These are phyloP conservation scores for Argyresthia goedartella DNA, from an alignment of 2,888 invertebrate genomes.

Conservation along the genomic window DNA sequence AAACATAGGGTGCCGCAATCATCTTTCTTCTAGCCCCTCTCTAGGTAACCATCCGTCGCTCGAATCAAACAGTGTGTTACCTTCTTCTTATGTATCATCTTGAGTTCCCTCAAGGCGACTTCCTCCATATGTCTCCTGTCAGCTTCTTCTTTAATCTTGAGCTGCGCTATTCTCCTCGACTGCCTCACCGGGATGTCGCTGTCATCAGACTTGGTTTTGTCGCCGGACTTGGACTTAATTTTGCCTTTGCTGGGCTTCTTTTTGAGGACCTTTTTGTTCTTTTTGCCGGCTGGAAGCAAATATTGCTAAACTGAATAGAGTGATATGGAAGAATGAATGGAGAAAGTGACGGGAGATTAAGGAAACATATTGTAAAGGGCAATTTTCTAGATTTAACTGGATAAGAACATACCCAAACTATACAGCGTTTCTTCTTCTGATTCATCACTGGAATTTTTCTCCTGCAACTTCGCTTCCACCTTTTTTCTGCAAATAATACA, in stretches of 20 bases:
- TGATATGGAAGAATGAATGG: no score
- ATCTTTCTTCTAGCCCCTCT: no score
- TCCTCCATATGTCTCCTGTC: constrained; percentile 82
- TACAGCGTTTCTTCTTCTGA: constrained; percentile 61
- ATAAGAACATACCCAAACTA: constrained; percentile 41
- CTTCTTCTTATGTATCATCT: constrained; percentile 73
- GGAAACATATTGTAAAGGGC: no score
- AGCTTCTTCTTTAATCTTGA: constrained; percentile 89
- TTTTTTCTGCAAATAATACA: constrained; percentile 50
- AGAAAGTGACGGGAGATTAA: no score
- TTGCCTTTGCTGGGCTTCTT: constrained; percentile 25
- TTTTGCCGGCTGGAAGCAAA: constrained; percentile 41
- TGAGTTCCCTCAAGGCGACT: constrained; percentile 76
- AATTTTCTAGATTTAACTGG: no score
- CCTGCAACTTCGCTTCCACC: constrained; percentile 65
- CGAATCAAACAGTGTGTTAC: no score
- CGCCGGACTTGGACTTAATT: constrained; percentile 12
- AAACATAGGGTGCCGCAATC: not conserved
- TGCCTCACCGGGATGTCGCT: constrained; percentile 73
- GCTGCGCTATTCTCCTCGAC: constrained; percentile 87
- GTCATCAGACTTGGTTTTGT: constrained; percentile 9
- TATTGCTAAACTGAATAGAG: no score
- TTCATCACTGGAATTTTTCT: constrained; percentile 65
- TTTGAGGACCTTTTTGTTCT: constrained; percentile 43
- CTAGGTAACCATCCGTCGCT: no score